Evolutionary conservation across 30 jellyfish, hydroid and myxozoan species (phyloP), one percentile per base, ranked within the genome.

Genomic region (Hydractinia echinata): DNA sequence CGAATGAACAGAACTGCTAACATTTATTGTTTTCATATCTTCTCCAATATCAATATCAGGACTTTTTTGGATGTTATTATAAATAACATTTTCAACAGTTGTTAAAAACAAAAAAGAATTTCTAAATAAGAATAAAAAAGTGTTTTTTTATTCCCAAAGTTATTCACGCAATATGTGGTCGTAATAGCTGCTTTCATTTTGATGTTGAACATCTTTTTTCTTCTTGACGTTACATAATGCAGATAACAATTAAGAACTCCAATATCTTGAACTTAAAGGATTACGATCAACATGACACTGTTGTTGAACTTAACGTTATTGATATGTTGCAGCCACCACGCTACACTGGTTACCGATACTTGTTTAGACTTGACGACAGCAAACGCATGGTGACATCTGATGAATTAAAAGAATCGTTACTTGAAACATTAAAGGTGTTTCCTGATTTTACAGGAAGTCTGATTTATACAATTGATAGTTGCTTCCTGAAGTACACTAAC

Each of bases 371-470:
- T 64, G 51, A 44, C 19, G 51, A 4, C 19, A 13, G 4, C 39
- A 64, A n/a, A 6, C 8, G 4, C 2, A n/a, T 64, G 74, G 44
- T 30, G 44, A 7, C 10, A n/a, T 13, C 74, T 64, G 74, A 64
- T n/a, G 19, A 44, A 6, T 51, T 64, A n/a, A 64, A 64, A 58
- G 15, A 16, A 13, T 11, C 69, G 19, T 58, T 58, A 58, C 19
- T 58, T 13, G 19, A 58, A 58, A 16, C 69, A 11, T 58, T 58
- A 58, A 11, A 11, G 69, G 69, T 7, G 39, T 6, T n/a, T 64
- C 74, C 74, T 64, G 74, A 64, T 51, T 64, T 64, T 1, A 64
- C 74, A 13, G 6, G 74, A 64, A 64, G 74, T 64, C 8, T 64
- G 74, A 6, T n/a, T 7, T 64, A 64, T 51, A 5, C 10, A 64